Conservation (phyloP, 2,888 invertebrate genomes). For the Apotomis betuletana region DNA sequence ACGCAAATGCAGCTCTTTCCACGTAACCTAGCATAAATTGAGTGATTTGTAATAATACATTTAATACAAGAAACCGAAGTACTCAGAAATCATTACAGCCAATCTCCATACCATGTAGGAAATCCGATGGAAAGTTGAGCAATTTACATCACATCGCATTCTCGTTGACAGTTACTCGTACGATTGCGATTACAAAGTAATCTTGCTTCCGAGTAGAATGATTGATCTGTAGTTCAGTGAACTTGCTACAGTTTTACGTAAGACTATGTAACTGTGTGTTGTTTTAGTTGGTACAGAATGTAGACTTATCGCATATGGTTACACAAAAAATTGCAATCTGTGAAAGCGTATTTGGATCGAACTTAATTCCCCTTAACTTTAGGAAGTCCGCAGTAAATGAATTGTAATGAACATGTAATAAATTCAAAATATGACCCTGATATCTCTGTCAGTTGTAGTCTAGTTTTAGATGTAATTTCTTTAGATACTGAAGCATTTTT, state of each 20-base stretch:
- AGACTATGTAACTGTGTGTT: conserved; percentile 17
- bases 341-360: no score
- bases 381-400: no score
- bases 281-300: background rate
- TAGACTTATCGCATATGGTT: no score
- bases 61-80: background rate
- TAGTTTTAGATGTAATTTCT: no score
- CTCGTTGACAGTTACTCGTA: conserved; percentile 28
- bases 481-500: no score
- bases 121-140: conserved; percentile 33
- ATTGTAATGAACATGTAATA: no score
- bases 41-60: conserved; percentile 13
- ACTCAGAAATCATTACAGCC: conserved; percentile 6
- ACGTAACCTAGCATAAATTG: conserved; percentile 4
- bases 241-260: conserved; percentile 28
- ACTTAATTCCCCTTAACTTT: no score
- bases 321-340: no score
- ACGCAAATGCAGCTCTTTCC: background rate
- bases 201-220: conserved; percentile 36
- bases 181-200: conserved; percentile 27
- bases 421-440: no score
- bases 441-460: no score
- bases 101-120: conserved; percentile 28
- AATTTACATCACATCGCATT: conserved; percentile 36
- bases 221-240: conserved; percentile 31